Evolutionary conservation across 2,888 invertebrate genomes (phyloP), one percentile per base, ranked within the genome.

Genomic region (Gortyna flavago): DNA sequence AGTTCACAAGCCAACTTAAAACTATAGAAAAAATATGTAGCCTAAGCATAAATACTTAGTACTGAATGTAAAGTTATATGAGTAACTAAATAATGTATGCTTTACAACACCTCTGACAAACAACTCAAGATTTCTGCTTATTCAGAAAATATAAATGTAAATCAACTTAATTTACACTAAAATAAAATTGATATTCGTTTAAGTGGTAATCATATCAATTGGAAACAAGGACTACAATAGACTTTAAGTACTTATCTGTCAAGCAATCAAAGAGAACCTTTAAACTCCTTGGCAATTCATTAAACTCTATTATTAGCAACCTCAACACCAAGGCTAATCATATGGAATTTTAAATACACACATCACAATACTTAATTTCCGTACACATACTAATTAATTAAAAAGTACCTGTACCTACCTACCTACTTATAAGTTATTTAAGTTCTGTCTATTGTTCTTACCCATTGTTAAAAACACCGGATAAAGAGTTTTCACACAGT

Each of bases 401-500:
- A 84, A 77, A 88, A 82, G 70, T 76, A 84, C 64, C 25, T 76
- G 16, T 9, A 62, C 0, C 32, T 68, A 59, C 51, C 29, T 75
- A 57, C 59, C n/a, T 54, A 79, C 74, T 67, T 44, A 69, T 76
- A 38, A 79, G 68, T 80, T 85, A 84, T 80, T 85, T 80, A 73
- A 75, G 68, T 73, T 67, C 16, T 38, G 71, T 67, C 85, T 83
- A 88, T 88, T 88, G 90, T 88, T 89, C 77, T 66, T 35, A 48
- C 0, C 76, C 75, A 87, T 88, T 86, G 86, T 88, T 57, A n/a
- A 44, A 68, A 70, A 62, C 54, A 72, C 77, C 89, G 89, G 88
- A 87, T 89, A 88, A 78, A 75, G 66, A 84, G 77, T 72, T 80
- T 88, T 88, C 88, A 80, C 88, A 88, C 87, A 75, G 75, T 86